Conservation (phyloP, 2,888 invertebrate genomes). For the Stenichneumon culpator region DNA sequence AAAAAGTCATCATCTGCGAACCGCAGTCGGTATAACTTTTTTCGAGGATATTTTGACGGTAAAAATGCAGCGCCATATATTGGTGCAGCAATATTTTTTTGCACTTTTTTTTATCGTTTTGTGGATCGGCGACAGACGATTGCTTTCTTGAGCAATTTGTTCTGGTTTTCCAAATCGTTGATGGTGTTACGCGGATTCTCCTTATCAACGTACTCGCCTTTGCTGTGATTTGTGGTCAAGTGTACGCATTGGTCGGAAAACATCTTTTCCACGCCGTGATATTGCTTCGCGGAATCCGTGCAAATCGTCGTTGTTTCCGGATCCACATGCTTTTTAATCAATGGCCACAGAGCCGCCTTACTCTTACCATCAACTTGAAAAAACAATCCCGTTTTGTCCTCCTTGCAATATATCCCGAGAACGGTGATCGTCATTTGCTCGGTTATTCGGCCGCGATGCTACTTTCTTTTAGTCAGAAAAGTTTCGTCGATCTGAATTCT, state of each 20-base stretch:
- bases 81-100: constrained; percentile 65
- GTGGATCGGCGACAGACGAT: constrained; percentile 53
- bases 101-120: too few species aligned
- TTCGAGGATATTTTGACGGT: constrained; percentile 42
- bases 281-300: constrained; percentile 64
- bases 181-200: constrained; percentile 53
- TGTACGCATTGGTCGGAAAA: constrained; percentile 48
- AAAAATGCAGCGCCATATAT: constrained; percentile 63
- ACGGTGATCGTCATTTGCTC: constrained; percentile 45
- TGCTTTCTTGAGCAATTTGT: constrained; percentile 54
- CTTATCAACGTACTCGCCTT: constrained; percentile 55
- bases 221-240: constrained; percentile 64
- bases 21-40: constrained; percentile 11
- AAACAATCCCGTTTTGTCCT: constrained; percentile 62
- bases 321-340: constrained; percentile 60
- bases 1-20: constrained; percentile 60
- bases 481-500: constrained; percentile 6
- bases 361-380: constrained; percentile 48
- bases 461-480: constrained; percentile 4
- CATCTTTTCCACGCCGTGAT: constrained; percentile 42
- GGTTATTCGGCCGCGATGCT: constrained; percentile 33
- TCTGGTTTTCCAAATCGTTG: constrained; percentile 66
- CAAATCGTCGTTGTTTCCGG: constrained; percentile 48
- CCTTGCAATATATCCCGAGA: constrained; percentile 65
- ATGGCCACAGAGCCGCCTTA: constrained; percentile 66